Conservation (phyloP, 2,113 vertebrate species). For the Seriola rivoliana region DNA sequence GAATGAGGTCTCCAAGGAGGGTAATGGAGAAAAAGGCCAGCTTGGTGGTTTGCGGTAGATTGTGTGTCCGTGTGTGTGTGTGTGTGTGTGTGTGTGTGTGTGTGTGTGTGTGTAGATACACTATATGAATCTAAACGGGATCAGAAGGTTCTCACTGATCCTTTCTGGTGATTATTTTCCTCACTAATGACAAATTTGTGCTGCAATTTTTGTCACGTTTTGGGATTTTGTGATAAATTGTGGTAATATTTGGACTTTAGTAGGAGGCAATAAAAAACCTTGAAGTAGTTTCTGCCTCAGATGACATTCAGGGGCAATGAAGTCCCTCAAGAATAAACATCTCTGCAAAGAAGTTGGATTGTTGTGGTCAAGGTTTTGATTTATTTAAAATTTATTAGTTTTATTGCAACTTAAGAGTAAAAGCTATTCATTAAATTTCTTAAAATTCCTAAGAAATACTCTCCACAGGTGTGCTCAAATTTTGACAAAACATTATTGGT, state of each 20-base stretch:
- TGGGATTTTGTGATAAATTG: neutral
- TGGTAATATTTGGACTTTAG: neutral
- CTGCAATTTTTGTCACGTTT: neutral
- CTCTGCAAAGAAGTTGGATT: neutral
- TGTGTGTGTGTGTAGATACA: neutral
- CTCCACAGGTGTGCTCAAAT: neutral
- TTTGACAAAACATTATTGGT: neutral
- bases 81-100: slow-evolving; percentile 27
- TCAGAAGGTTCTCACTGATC: neutral
- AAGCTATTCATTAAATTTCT: neutral
- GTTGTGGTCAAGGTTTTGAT: neutral
- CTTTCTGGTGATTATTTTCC: neutral
- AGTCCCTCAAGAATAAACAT: neutral
- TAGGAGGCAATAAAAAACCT: neutral
- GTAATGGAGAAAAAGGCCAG: slow-evolving; percentile 64
- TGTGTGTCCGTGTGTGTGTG: slow-evolving; percentile 21
- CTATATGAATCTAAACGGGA: neutral
- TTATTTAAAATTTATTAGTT: neutral
- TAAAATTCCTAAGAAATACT: neutral
- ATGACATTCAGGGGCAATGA: neutral
- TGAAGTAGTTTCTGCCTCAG: neutral
- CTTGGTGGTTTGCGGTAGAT: slow-evolving; percentile 31
- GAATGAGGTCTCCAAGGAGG: slow-evolving; percentile 74
- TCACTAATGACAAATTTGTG: neutral
- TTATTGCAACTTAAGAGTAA: neutral